Base-by-base conservation (phyloP, 2,888 invertebrate species). In the Leucoma salicis region DNA sequence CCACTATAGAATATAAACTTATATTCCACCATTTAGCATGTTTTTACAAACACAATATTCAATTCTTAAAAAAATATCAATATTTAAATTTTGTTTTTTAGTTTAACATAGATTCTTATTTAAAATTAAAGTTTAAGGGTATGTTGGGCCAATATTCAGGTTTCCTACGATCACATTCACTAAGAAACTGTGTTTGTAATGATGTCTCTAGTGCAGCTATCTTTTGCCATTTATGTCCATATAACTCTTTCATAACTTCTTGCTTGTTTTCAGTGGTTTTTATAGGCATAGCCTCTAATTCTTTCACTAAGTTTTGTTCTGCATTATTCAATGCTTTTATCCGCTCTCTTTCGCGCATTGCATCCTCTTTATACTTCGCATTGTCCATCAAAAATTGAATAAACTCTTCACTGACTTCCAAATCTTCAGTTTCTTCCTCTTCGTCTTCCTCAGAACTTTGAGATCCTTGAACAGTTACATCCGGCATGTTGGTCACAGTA, bases 191-290 rank as follows among this genome's bases (percentile, higher is more conserved):
- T 39, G 94, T 88, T 51, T 93, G 91, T 48, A 95, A 68, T 0
- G 93, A 92, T 49, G 93, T 93, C 85, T 96, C 95, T 90, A 95
- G 92, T 0, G 94, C 94, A 51, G 92, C 91, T 60, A 95, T 92
- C 70, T 88, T 92, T 14, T 92, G 86, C 69, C 94, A 92, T 10
- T 90, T 83, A 24, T 90, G 80, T 0, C 95, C 95, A 74, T 95
- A 95, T 12, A 95, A 70, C 42, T 82, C 73, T 53, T 86, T 79
- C 53, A 91, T 84, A 46, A 78, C 77, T 37, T 85, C 76, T 34
- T 76, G 73, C 3, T 71, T 70, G 11, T 74, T 69, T 49, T 72
- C 72, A 3, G 40, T 35, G 14, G 44, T 60, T 35, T 63, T 74
- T 14, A 47, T 65, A 10, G 75, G 70, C 3, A 68, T 67, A 11